Evolutionary conservation across 2,113 vertebrate genomes (phyloP), one percentile per base, ranked within the genome.

Genomic region (Corythoichthys haematopterus): DNA sequence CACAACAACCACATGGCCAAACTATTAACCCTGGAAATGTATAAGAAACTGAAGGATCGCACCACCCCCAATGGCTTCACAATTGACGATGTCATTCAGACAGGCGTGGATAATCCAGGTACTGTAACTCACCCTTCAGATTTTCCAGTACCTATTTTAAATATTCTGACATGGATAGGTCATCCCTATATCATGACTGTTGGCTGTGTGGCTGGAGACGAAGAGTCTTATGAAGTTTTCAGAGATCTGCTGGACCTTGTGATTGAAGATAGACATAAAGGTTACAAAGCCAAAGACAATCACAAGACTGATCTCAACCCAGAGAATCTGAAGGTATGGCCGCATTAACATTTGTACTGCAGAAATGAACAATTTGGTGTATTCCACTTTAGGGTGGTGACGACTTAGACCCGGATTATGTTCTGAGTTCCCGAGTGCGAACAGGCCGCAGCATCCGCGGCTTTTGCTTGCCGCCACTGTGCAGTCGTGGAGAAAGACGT

Each of bases 1-100:
- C 60, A 62, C 43, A 62, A 62, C 20, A 62, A 62, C 60, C 60
- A 62, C 60, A 62, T 62, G 60, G 60, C 60, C 43, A 62, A 62
- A 62, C 20, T 62, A 28, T 6, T 62, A 46, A 62, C 60, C 12
- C 36, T 62, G 60, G 60, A 62, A 1, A 62, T 62, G 60, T 62
- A 62, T 46, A 62, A 46, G 43, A 62, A 62, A 20, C 60, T 62
- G 20, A 62, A 62, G 43, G 60, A 62, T 47, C 60, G 60, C 8
- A 33, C 43, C 3, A 62, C 40, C 6, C 60, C 60, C 40, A 62
- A 62, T 46, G 60, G 60, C 20, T 62, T 62, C 60, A 62, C 43
- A 20, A 33, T 62, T 3, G 60, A 62, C 14, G 60, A 62, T 62
- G 12, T 62, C 43, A 62, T 62, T 11, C 60, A 62, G 43, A 62